A percentile compares a stretch with the other conserved stretches of the same genome.
phyloP scores from a whole-genome alignment of 2,888 invertebrate genomes.

The Alloplasta piceator region DNA sequence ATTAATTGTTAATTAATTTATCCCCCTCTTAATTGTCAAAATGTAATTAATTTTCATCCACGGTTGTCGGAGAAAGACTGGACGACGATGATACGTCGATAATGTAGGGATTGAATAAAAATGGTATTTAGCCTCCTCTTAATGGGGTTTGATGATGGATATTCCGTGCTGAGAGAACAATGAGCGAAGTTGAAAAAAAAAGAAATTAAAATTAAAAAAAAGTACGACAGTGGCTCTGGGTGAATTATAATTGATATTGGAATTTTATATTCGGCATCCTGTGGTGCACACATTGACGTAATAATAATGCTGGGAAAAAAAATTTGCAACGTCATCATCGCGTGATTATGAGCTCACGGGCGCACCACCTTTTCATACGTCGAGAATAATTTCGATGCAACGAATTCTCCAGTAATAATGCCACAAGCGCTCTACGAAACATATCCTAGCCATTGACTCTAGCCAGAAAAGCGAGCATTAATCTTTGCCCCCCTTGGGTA shows the following conservation, averaged over 20 bases:
- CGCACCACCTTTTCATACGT: slow-evolving; percentile 36
- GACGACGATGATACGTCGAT: too few relatives aligned
- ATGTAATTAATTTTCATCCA: too few relatives aligned
- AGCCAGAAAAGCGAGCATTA: slow-evolving; percentile 35
- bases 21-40: too few relatives aligned
- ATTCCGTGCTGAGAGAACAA: slow-evolving; percentile 1
- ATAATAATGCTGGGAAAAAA: slow-evolving; percentile 5
- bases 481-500: slow-evolving; percentile 47
- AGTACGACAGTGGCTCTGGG: neutral
- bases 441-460: neutral
- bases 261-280: slow-evolving; percentile 42
- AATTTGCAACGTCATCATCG: slow-evolving; percentile 46
- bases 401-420: neutral
- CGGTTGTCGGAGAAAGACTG: too few relatives aligned
- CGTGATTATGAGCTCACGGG: slow-evolving; percentile 8
- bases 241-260: slow-evolving; percentile 26
- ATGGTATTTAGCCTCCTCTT: too few relatives aligned
- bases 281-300: slow-evolving; percentile 10
- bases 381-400: slow-evolving; percentile 39
- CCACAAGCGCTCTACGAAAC: slow-evolving; percentile 11
- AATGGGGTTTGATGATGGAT: slow-evolving; percentile 7
- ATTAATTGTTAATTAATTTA: too few relatives aligned
- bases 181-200: neutral
- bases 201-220: neutral
- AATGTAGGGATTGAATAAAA: too few relatives aligned